Percentiles rank a stretch among this genome's conserved stretches.
Evolutionary conservation across 2,888 invertebrate species (phyloP).

Genomic region (Epirrhoe tristata): DNA sequence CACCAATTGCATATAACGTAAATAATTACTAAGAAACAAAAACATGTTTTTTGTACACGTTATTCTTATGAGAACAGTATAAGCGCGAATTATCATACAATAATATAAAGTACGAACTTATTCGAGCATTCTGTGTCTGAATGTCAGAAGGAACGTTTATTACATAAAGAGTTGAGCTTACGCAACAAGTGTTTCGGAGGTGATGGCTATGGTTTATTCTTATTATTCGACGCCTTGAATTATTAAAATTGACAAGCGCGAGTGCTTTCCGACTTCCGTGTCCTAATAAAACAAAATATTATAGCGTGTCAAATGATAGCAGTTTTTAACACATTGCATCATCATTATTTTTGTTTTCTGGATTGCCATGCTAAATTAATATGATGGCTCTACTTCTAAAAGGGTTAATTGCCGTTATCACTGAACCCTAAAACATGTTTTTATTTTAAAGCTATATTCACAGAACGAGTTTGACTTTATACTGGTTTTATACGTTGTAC

Average conservation of each 20-base stretch:
- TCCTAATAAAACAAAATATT: background rate
- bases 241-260: background rate
- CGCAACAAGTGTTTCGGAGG: conserved; percentile 11
- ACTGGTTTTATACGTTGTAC: conserved; percentile 24
- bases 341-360: background rate
- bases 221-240: background rate
- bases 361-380: background rate
- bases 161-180: conserved; percentile 11
- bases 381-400: background rate
- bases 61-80: background rate
- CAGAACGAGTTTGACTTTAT: conserved; percentile 6
- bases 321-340: background rate
- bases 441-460: conserved; percentile 7
- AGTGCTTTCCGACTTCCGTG: background rate
- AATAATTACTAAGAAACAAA: background rate
- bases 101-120: background rate
- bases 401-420: background rate
- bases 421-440: conserved; percentile 4
- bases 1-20: too few relatives aligned
- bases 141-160: background rate
- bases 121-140: background rate
- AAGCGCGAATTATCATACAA: background rate
- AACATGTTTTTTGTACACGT: background rate
- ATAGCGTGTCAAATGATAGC: background rate
- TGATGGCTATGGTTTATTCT: background rate